Evolutionary conservation across 2,888 invertebrate genomes (phyloP).

Genomic region (Lydus trimaculatus): DNA sequence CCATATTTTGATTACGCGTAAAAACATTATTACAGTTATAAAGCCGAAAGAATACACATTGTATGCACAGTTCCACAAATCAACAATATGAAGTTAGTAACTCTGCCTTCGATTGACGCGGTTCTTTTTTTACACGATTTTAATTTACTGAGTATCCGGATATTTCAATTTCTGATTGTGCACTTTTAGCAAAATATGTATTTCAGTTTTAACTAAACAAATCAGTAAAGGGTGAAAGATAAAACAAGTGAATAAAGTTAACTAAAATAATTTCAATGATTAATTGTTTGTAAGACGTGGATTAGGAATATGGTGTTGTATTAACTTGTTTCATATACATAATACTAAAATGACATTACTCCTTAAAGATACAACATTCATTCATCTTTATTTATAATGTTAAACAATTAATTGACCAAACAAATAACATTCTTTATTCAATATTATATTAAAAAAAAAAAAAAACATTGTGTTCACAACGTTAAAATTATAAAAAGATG

Average conservation of each 20-base stretch:
- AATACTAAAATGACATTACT: background rate
- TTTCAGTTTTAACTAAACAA: slow-evolving; percentile 21
- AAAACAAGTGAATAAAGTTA: slow-evolving; percentile 14
- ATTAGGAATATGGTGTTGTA: slow-evolving; percentile 27
- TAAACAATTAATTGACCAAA: slow-evolving; percentile 30
- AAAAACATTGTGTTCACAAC: slow-evolving; percentile 18
- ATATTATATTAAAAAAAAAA: too few species aligned
- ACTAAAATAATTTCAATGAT: slow-evolving; percentile 29
- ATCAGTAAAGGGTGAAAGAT: slow-evolving; percentile 13
- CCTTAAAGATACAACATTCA: background rate
- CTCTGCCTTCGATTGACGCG: too few species aligned
- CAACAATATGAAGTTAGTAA: too few species aligned
- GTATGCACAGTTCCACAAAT: too few species aligned
- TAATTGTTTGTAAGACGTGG: slow-evolving; percentile 26
- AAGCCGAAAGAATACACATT: too few species aligned
- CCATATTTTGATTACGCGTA: too few species aligned
- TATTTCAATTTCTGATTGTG: too few species aligned
- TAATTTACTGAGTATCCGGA: too few species aligned
- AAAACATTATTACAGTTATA: too few species aligned
- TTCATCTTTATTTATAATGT: slow-evolving; percentile 24
- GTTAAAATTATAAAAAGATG: background rate
- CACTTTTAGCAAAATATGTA: too few species aligned
- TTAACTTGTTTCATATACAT: slow-evolving; percentile 1
- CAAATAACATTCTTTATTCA: slow-evolving; percentile 28
- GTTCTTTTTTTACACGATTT: too few species aligned